Evolutionary conservation across 1,140 invertebrate species (phyloP), one percentile per base, ranked within the genome.

Genomic region (Amphibalanus amphitrite): DNA sequence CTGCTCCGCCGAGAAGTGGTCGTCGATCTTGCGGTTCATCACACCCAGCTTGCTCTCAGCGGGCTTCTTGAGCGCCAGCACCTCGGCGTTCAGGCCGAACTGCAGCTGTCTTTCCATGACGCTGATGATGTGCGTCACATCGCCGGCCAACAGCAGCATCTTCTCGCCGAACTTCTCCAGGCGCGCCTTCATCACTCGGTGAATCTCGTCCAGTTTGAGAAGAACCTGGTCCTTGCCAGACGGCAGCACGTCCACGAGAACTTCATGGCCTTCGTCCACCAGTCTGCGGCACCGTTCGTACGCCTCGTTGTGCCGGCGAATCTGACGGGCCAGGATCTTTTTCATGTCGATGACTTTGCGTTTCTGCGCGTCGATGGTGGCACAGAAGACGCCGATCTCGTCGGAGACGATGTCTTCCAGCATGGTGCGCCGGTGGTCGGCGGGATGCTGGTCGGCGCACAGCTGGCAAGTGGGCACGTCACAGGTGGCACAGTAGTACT

Each of bases 401-500:
- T 67, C 65, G 23, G 65, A 26, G 65, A 17, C 65, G n/a, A 67
- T 10, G 10, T 26, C 65, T n/a, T 67, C 65, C 3, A 67, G 65
- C 65, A 26, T n/a, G n/a, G 28, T 10, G 65, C 65, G 65, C 17
- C 65, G 65, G 28, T 67, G 65, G 8, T 67, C 65, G 26, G 65
- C 26, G n/a, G 65, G 65, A 26, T 67, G 93, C 68, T 88, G 82
- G 3, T 89, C 82, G 0, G 92, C 90, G 81, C 95, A 97, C 78
- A 97, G 93, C 77, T 95, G 93, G 83, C 95, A 98, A n/a, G 95
- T 89, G 1, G 92, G 88, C 38, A 90, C 84, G 69, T 88, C 87
- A 81, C 95, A 98, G 6, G 89, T 90, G 74, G 90, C 86, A 78
- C 95, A 97, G 78, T 89, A 97, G 77, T 90, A 95, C 80, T 93